Evolutionary conservation across 2,888 invertebrate genomes (phyloP), one percentile per base, ranked within the genome.

Genomic region (Nymphalis c-album): DNA sequence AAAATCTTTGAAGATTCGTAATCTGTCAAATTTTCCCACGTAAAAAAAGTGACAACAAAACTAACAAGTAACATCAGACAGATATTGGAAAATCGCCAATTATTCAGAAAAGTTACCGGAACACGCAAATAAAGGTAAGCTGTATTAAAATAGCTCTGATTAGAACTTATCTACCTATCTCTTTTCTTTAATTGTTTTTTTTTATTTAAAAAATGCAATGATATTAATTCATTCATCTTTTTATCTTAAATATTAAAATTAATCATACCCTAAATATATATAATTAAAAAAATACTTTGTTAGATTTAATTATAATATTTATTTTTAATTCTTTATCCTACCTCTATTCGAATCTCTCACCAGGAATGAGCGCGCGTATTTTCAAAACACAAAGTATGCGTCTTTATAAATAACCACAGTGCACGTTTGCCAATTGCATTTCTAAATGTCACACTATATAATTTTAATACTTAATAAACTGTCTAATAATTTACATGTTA

Each of bases 361-460:
- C 63, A 45, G 63, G 63, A 68, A 70, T 60, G 68, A 65, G 63
- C 60, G n/a, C 50, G 47, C 55, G 59, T 53, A 26, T 53, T 66
- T 46, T n/a, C 60, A 57, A 68, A 74, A 72, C 62, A 67, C 57
- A 35, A 70, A 60, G 60, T 31, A 53, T 17, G 50, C 20, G 17
- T 22, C 51, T 72, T 71, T 73, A 81, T 76, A 76, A 77, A 82
- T 81, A 81, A 76, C 66, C 64, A 26, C 69, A 74, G 61, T 69
- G 72, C 74, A 55, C 73, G 71, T 73, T 76, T 76, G 80, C 80
- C 79, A 80, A 81, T 71, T 75, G 76, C 74, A 74, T 73, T 69
- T 58, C 62, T 58, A 71, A 75, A 76, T 72, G 69, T 75, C 74
- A 64, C 66, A 55, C 51, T 65, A 74, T 69, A 71, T 69, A 71